phyloP scores from a whole-genome alignment of 2,113 vertebrate species.

The Dipodomys stephensi region DNA sequence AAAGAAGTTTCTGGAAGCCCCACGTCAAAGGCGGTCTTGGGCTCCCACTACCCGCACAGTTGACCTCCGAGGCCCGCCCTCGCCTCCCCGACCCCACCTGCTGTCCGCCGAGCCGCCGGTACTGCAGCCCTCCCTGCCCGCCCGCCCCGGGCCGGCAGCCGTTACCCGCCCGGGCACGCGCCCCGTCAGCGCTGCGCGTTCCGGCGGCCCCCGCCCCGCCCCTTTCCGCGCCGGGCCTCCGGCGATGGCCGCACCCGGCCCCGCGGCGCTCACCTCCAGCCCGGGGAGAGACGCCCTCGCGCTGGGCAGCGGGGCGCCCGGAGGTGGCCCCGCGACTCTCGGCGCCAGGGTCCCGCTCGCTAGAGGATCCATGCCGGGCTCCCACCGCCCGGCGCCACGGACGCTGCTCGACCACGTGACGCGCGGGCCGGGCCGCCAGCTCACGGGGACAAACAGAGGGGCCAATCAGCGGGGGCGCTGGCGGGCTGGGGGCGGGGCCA shows the following conservation, averaged over 20 bases:
- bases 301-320: not conserved
- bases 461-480: not conserved
- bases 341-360: not conserved
- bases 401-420: constrained; percentile 72
- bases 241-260: not conserved
- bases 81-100: not conserved
- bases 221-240: not conserved
- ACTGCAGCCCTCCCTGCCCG: not conserved
- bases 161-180: not conserved
- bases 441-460: not conserved
- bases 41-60: not conserved
- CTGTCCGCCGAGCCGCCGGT: not conserved
- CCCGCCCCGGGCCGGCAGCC: not conserved
- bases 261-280: constrained; percentile 49
- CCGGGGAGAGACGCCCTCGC: not conserved
- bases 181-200: not conserved
- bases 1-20: constrained; percentile 68
- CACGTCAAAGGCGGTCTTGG: not conserved
- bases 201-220: not conserved
- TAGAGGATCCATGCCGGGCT: constrained; percentile 68
- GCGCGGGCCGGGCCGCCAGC: constrained; percentile 66
- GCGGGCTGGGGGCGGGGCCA: no score
- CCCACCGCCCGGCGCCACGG: constrained; percentile 11
- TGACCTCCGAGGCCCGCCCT: not conserved
- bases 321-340: constrained; percentile 11